Conservation (phyloP, 2,113 vertebrate genomes). For the Clarias batrachus region DNA sequence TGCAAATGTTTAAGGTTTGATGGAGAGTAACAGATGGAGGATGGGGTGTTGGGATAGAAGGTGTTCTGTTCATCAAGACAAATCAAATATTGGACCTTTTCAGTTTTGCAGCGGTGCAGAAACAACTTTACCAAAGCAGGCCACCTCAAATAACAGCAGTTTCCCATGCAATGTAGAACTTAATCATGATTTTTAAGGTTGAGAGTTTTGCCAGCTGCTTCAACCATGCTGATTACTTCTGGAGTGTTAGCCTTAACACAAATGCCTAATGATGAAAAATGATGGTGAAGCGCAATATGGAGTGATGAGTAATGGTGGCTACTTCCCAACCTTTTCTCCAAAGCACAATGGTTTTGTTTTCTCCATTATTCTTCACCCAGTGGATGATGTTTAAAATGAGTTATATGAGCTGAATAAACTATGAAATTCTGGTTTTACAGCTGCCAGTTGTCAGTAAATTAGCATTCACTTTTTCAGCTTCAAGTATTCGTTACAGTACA, state of each 20-base stretch:
- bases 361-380: not conserved
- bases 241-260: slow-evolving; percentile 9
- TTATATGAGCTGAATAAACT: not conserved
- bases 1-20: not conserved
- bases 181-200: not conserved
- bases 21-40: not conserved
- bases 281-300: not conserved
- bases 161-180: not conserved
- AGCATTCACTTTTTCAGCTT: slow-evolving; percentile 7
- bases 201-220: slow-evolving; percentile 23
- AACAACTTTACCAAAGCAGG: not conserved
- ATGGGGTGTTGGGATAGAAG: not conserved
- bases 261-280: slow-evolving; percentile 19
- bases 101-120: not conserved
- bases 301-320: not conserved
- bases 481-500: slow-evolving; percentile 8
- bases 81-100: not conserved
- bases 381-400: not conserved
- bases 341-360: not conserved
- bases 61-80: slow-evolving; percentile 2
- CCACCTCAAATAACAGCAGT: not conserved
- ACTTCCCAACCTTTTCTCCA: not conserved
- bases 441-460: slow-evolving; percentile 25
- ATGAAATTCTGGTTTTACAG: not conserved
- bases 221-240: slow-evolving; percentile 12